Evolutionary conservation across 35 echinoderm and acorn worm species (phyloP), one percentile per base, ranked within the genome.

Genomic region (Hemicentrotus pulcherrimus): DNA sequence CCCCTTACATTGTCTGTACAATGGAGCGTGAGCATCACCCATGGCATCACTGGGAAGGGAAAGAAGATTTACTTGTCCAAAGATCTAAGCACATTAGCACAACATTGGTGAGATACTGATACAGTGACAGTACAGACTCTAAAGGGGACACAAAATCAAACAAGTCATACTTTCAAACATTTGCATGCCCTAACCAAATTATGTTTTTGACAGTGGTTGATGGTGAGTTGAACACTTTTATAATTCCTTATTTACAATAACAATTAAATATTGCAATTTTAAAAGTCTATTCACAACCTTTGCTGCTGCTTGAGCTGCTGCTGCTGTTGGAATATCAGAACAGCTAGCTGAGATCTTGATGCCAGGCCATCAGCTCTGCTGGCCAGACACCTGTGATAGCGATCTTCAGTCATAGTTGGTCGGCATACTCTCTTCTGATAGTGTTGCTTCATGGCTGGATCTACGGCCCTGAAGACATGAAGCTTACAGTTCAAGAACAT

Each of bases 401-500:
- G 96, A 41, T 99, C 98, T 86, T 97, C 98, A 18, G 94, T 94
- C 3, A 99, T 96, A 3, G 96, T 97, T 52, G 98, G 98, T 46
- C 96, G 95, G 48, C 98, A 99, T 28, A 96, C 94, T 32, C 97
- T 65, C 86, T 96, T 95, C 61, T 96, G 97, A 52, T 96, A 99
- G 47, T 95, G 96, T 46, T 98, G 97, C 59, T 98, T 98, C 46
- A 99, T 94, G 32, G 98, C 96, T 61, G 98, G 98, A 91, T 99
- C 98, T 22, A 99, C 98, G 55, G 98, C 98, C 91, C 98, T 88
- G 87, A 98, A 97, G 45, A 97, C 97, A 86, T 98, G 97, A 32
- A 99, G 70, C 52, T 99, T 98, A 32, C 96, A 91, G 60, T 97
- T 95, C 13, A 99, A 95, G 31, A 99, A 99, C 98, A 99, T 99